These are phyloP conservation scores for Sarotherodon lohbergeri DNA, from an alignment of 2,113 vertebrate genomes.

Conservation along the genomic window DNA sequence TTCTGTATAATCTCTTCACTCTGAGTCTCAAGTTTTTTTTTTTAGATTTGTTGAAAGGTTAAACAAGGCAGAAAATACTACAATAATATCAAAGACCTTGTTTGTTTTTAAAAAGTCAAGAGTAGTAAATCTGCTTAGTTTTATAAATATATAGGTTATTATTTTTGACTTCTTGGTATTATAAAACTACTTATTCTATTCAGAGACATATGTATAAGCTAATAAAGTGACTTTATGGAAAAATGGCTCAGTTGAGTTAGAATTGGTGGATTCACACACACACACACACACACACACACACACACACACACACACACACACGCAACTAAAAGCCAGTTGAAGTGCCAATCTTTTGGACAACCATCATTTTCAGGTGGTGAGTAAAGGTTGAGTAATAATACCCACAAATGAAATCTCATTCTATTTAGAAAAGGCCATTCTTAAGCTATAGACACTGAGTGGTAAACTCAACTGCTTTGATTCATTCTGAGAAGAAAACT, in stretches of 20 bases:
- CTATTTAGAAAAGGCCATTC: too few species aligned
- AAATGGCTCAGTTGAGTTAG: not conserved
- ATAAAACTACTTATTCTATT: constrained; percentile 65
- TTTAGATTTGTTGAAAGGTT: constrained; percentile 57
- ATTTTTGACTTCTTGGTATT: constrained; percentile 72
- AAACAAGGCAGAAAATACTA: constrained; percentile 44
- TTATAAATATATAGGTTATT: constrained; percentile 72
- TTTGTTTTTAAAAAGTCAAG: constrained; percentile 67
- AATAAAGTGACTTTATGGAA: constrained; percentile 74
- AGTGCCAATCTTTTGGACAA: too few species aligned
- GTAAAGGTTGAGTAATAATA: too few species aligned
- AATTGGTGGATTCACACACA: not conserved
- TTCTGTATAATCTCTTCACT: constrained; percentile 54
- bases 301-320: not conserved
- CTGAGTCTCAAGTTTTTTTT: constrained; percentile 8
- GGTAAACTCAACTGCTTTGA: too few species aligned
- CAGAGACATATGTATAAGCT: constrained; percentile 67
- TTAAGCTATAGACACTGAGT: too few species aligned
- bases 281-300: not conserved
- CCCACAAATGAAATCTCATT: too few species aligned
- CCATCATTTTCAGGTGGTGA: too few species aligned
- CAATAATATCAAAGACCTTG: constrained; percentile 43
- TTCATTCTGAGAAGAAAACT: too few species aligned
- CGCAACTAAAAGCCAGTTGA: too few species aligned
- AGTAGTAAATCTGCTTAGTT: constrained; percentile 72